Evolutionary conservation across 2,797 vertebrate genomes (phyloP).

Genomic region (Heliangelus exortis): DNA sequence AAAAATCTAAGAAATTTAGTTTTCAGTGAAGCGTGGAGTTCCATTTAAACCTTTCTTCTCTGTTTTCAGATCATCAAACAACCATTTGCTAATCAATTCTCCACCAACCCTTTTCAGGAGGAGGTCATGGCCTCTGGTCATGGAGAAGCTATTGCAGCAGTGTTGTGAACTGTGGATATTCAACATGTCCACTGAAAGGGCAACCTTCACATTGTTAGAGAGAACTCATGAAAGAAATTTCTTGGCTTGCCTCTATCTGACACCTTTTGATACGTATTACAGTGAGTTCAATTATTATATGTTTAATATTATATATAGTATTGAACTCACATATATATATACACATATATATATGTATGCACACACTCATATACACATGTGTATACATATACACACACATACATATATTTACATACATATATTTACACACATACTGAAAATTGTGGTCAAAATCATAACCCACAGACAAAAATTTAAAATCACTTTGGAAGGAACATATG

Average conservation of each 20-base stretch:
- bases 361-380: too few relatives aligned
- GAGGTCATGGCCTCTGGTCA: not conserved
- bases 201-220: not conserved
- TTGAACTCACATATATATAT: not conserved
- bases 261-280: not conserved
- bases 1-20: not conserved
- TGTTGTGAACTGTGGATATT: not conserved
- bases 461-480: not conserved
- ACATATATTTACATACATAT: fast-evolving
- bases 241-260: not conserved
- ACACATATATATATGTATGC: too few relatives aligned
- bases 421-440: not conserved
- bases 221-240: not conserved
- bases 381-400: not conserved
- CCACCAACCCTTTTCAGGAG: not conserved
- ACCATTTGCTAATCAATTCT: not conserved
- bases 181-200: not conserved
- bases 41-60: not conserved
- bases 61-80: not conserved
- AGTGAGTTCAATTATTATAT: not conserved
- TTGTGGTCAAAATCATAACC: not conserved
- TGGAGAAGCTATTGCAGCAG: not conserved
- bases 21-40: not conserved
- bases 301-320: not conserved
- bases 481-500: not conserved